A percentile compares a stretch with the other conserved stretches of the same genome.
phyloP scores from a whole-genome alignment of 2,888 invertebrate genomes.

The Timema cristinae region DNA sequence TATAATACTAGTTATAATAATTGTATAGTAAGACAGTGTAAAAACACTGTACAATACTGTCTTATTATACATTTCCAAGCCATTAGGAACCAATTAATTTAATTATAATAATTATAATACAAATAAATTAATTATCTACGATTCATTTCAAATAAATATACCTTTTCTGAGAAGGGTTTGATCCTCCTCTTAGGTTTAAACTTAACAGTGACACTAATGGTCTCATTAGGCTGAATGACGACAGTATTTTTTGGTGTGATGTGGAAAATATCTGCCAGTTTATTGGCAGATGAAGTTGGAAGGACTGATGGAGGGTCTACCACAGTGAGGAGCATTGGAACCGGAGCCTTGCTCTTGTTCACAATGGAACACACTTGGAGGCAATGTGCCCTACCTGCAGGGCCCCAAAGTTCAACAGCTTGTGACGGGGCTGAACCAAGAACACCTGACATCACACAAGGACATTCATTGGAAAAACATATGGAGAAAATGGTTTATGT shows the following conservation, averaged over 20 bases:
- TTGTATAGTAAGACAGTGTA: too few relatives aligned
- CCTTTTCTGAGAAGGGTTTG: slow-evolving; percentile 40
- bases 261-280: slow-evolving; percentile 33
- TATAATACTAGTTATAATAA: too few relatives aligned
- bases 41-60: too few relatives aligned
- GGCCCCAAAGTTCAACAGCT: slow-evolving; percentile 44
- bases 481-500: too few relatives aligned
- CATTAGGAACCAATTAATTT: too few relatives aligned
- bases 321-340: too few relatives aligned
- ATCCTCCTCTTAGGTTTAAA: slow-evolving; percentile 43
- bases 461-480: background rate
- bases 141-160: too few relatives aligned
- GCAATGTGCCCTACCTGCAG: slow-evolving; percentile 48
- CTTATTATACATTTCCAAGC: too few relatives aligned
- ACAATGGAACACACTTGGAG: slow-evolving; percentile 53
- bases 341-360: slow-evolving; percentile 48
- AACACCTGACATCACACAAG: slow-evolving; percentile 38
- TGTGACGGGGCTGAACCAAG: slow-evolving; percentile 43
- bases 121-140: too few relatives aligned
- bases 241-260: slow-evolving; percentile 40
- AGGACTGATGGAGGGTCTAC: too few relatives aligned
- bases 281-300: background rate
- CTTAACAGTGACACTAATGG: slow-evolving; percentile 41
- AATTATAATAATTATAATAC: too few relatives aligned
- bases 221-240: slow-evolving; percentile 40